These are phyloP conservation scores for Physeter macrocephalus DNA, from an alignment of 2,113 vertebrate genomes.

Conservation along the genomic window DNA sequence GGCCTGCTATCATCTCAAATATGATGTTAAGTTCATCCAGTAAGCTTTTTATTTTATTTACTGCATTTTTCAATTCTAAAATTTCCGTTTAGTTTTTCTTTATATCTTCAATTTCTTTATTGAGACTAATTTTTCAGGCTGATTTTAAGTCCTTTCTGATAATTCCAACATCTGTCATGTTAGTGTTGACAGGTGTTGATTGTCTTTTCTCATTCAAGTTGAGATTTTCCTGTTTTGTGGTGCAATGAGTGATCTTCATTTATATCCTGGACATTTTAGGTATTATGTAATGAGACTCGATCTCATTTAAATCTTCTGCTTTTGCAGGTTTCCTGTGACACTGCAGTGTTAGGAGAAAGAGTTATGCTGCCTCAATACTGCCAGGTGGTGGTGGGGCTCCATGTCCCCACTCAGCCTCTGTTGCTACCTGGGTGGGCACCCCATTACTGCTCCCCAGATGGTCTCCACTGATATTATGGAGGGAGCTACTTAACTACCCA, in stretches of 20 bases:
- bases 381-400: not conserved
- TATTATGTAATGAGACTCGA: fast-evolving
- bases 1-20: not conserved
- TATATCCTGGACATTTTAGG: not conserved
- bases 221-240: not conserved
- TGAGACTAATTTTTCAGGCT: not conserved
- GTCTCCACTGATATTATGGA: not conserved
- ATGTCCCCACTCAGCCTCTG: not conserved
- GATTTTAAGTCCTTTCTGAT: not conserved
- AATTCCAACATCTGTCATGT: not conserved
- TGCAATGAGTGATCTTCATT: no score
- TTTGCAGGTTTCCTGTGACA: no score
- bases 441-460: no score
- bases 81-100: not conserved
- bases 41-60: not conserved
- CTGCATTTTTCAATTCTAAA: not conserved
- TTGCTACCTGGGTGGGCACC: not conserved
- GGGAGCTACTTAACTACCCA: not conserved
- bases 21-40: not conserved
- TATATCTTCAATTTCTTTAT: not conserved
- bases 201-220: not conserved
- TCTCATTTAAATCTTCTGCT: not conserved
- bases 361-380: not conserved
- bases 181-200: not conserved
- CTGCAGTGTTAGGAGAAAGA: not conserved